Conservation (phyloP, 1,140 invertebrate species). For the Saccostrea echinata region DNA sequence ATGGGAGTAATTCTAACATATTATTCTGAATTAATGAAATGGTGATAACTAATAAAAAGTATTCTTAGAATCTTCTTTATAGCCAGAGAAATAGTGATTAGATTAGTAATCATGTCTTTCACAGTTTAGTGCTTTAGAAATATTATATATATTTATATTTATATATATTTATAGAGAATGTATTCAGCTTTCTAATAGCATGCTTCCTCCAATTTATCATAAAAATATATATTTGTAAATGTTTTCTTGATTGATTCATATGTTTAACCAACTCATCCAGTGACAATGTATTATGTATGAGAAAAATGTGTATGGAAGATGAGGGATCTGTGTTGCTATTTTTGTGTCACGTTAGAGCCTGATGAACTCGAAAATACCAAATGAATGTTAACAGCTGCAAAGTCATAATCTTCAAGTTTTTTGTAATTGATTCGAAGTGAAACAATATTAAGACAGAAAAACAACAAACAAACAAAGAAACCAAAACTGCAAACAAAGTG, state of each 20-base stretch:
- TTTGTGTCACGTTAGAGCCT: too few species aligned
- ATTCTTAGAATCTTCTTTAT: neutral
- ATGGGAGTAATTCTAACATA: neutral
- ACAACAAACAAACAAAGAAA: too few species aligned
- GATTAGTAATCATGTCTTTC: neutral
- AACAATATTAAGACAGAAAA: too few species aligned
- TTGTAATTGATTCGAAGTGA: too few species aligned
- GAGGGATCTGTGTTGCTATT: too few species aligned
- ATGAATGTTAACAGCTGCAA: too few species aligned
- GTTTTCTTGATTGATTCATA: neutral
- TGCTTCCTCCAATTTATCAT: neutral
- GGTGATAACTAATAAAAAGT: neutral
- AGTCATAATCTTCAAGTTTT: too few species aligned
- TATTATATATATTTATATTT: neutral
- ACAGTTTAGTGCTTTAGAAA: neutral
- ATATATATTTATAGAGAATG: neutral
- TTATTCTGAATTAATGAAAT: neutral
- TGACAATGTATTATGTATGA: neutral
- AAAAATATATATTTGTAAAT: neutral
- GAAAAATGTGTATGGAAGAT: too few species aligned
- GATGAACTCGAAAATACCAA: too few species aligned
- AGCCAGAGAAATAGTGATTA: conserved; percentile 27
- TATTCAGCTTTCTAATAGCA: neutral
- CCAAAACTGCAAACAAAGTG: too few species aligned
- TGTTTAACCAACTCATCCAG: conserved; percentile 36